Base-by-base conservation (phyloP, 1,140 invertebrate genomes). In the Triops cancriformis region DNA sequence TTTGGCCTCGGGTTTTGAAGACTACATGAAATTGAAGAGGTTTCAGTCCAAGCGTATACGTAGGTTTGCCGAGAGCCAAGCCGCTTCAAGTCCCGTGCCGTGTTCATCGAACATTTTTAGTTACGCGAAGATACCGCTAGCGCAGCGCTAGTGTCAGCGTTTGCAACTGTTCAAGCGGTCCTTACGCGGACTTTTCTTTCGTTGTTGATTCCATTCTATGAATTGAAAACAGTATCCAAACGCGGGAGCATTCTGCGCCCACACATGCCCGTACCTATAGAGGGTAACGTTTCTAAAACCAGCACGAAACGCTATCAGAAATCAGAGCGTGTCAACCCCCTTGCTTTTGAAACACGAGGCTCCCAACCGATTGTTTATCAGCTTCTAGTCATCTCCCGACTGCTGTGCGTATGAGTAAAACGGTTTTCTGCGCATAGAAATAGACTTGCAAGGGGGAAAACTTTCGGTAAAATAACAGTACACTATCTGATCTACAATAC, bases 291-390 rank as follows among this genome's bases (percentile, higher is more conserved):
- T 0, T 14, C 51, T 64, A 64, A 18, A 37, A 37, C 31, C 31
- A 37, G 31, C 31, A 37, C 23, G 51, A 64, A 64, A 64, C 18
- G 51, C 51, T 64, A 64, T 64, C 51, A 64, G 51, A 64, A 18
- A 64, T 64, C 51, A 64, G 51, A 64, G 51, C 51, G 51, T 64
- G 51, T 64, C 51, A 64, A 45, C 51, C 51, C 51, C 51, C 51
- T 64, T 64, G 51, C 31, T 64, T 23, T 23, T 64, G 51, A 64
- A 64, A 64, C 51, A 64, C 51, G 51, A 64, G 51, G 51, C 51
- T 64, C 51, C 23, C 18, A 23, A 64, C 18, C 14, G 51, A 10
- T 64, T 64, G 51, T 64, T 64, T 64, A 64, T 64, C 51, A 64
- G 51, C 51, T 23, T 64, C 51, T 14, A 23, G 18, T 64, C 51